Evolutionary conservation across 2,888 invertebrate genomes (phyloP), one percentile per base, ranked within the genome.

Genomic region (Drosophila phalerata): DNA sequence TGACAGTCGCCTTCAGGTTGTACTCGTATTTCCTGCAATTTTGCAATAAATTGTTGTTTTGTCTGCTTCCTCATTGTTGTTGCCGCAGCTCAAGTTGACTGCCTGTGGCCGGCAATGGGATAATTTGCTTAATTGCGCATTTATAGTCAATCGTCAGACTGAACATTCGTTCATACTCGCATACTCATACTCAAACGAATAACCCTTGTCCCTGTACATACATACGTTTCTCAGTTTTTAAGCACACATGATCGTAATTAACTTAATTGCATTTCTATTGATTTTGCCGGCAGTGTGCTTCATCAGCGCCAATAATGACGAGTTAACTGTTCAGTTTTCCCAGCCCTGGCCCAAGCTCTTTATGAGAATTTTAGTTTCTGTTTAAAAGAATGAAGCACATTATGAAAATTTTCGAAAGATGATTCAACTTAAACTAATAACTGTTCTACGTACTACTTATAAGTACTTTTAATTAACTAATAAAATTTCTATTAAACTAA

Each of bases 81-180:
- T 53, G 38, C 15, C 11, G 34, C 10, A 51, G 28, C 34, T 57
- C 51, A 45, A 28, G 55, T 49, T 69, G 63, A 49, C 60, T 63
- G 73, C 58, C 60, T 37, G 56, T 48, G 58, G 53, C 28, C 45
- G 63, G 61, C 69, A 66, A 58, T 70, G 68, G 81, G 61, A 75
- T 88, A 86, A 86, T 86, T 89, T 77, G 67, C 70, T 72, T 85
- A 86, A 89, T 88, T 88, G 90, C 67, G 68, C 85, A 89, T 79
- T 82, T 88, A 85, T 77, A 72, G 89, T 60, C 69, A 76, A 88
- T 82, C 79, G 70, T 64, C 48, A 28, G 47, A 8, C 43, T 42
- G 22, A 45, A 55, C 37, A 17, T n/a, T 38, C 30, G 34, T 34
- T n/a, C n/a, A 45, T 38, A 10, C 32, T 32, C 19, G 5, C 30